Conservation (phyloP, 1,140 invertebrate species). For the Pinna nobilis region DNA sequence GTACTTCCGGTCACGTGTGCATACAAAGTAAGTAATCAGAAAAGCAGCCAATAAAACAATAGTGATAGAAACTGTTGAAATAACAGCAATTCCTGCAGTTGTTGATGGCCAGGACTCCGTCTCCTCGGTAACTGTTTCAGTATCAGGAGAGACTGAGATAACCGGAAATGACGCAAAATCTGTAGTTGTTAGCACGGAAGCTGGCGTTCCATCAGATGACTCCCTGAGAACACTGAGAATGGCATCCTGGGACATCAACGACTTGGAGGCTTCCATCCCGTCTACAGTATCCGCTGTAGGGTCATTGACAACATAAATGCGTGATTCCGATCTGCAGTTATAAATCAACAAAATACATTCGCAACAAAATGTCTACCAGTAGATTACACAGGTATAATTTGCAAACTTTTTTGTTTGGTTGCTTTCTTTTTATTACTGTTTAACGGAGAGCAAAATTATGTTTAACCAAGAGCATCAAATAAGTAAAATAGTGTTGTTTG, state of each 20-base stretch:
- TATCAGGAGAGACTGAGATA: constrained; percentile 18
- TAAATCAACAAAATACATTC: no score
- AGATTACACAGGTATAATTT: no score
- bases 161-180: constrained; percentile 36
- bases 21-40: constrained; percentile 24
- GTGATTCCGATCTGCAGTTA: constrained; percentile 25
- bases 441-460: no score
- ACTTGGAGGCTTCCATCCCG: constrained; percentile 29
- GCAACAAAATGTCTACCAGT: no score
- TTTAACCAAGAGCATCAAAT: no score
- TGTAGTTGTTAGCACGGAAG: constrained; percentile 21
- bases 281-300: constrained; percentile 24
- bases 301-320: constrained; percentile 30
- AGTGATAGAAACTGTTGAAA: constrained; percentile 25
- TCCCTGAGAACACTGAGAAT: constrained; percentile 25
- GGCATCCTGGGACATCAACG: constrained; percentile 25
- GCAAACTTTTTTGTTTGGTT: no score
- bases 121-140: constrained; percentile 1
- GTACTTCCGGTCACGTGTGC: constrained; percentile 22
- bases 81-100: constrained; percentile 35
- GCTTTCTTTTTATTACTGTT: no score
- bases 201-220: constrained; percentile 27
- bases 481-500: no score
- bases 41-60: constrained; percentile 21
- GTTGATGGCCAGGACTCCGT: constrained; percentile 29